Base-by-base conservation (phyloP, 2,888 invertebrate genomes). In the Bimastos eiseni region DNA sequence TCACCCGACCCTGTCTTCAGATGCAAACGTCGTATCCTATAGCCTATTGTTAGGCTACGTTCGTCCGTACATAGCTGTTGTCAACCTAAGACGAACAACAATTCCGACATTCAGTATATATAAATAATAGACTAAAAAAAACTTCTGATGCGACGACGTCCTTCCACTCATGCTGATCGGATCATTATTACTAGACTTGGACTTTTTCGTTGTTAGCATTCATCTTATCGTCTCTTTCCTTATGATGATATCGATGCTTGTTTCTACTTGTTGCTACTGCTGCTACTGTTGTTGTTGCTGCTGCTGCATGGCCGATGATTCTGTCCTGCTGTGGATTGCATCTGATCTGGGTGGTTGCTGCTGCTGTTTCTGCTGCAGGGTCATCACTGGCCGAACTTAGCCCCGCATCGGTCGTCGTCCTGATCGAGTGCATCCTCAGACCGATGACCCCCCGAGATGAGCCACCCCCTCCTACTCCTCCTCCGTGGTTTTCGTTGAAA, bases 241-340 rank as follows among this genome's bases (percentile, higher is more conserved):
- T n/a, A n/a, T 84, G 34, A n/a, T 84, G 84, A 86, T 34, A 86
- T 37, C 86, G 86, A 37, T 86, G 17, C 37, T 86, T 86, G 86
- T 86, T 11, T 5, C 36, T 86, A 6, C 11, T 30, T 6, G 36
- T 19, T 19, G 34, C 21, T 6, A 19, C 34, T 34, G 86, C 37
- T 33, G 86, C 37, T 34, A 5, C 83, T 44, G 44, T 33, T 83
- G 83, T 15, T 33, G 83, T 17, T 24, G 83, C 30, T 24, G 30
- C 6, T n/a, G 83, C 2, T 33, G 84, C 1, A 4, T 86, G 36
- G 36, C 37, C 36, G 86, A 36, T 33, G 34, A 0, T 34, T 17
- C 36, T 36, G 11, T 24, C 86, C n/a, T 83, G n/a, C 83, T 6
- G 83, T 8, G 44, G 55, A 30, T 24, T 24, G 55, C 55, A 55